Conservation (phyloP, 64 coral and sea anemone genomes). For the Stichodactyla helianthus region DNA sequence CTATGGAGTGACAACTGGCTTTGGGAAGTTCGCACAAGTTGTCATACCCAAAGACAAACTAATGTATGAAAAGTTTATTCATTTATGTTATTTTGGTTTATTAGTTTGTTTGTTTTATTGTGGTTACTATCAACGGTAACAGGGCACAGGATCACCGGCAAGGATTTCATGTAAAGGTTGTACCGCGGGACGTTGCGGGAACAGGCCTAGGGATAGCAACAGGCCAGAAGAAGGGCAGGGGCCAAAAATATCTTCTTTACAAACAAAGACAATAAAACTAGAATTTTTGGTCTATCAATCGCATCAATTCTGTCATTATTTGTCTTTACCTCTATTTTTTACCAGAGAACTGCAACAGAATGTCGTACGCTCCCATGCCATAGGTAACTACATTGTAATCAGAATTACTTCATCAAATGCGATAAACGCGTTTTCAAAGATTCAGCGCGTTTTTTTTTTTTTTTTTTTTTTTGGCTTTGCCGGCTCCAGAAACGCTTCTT, state of each 20-base stretch:
- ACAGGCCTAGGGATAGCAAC: no score
- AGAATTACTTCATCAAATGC: no score
- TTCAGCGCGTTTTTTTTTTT: neutral
- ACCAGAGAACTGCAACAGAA: conserved; percentile 63
- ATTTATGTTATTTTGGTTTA: neutral
- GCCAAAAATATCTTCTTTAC: no score
- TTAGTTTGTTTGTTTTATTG: neutral
- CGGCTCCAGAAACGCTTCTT: neutral
- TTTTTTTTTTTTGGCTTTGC: neutral
- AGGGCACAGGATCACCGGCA: no score
- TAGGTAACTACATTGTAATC: conserved; percentile 19
- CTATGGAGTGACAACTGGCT: conserved; percentile 84
- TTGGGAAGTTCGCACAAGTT: conserved; percentile 87
- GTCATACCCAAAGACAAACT: conserved; percentile 59
- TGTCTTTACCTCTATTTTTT: neutral
- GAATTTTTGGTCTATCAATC: no score
- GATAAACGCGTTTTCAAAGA: no score
- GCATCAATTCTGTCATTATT: neutral
- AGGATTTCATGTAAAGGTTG: no score
- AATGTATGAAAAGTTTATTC: conserved; percentile 33
- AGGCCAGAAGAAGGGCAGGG: no score
- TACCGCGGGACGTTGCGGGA: no score
- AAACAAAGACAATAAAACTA: no score
- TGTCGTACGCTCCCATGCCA: conserved; percentile 52
- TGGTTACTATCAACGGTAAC: no score